phyloP scores from a whole-genome alignment of 2,797 vertebrate genomes.

The Gallirallus australis region DNA sequence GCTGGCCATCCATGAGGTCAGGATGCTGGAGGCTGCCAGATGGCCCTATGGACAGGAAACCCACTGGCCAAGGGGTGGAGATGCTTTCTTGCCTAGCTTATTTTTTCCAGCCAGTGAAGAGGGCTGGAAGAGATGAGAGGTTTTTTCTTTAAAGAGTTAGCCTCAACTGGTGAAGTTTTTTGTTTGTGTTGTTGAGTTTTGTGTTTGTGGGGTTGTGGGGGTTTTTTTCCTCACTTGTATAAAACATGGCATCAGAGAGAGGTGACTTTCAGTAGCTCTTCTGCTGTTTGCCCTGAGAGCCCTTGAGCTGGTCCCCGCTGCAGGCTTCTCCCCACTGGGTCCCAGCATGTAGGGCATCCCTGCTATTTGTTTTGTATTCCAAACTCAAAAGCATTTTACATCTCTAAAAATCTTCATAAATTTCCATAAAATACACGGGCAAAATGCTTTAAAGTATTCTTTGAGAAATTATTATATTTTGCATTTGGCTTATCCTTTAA shows the following conservation, averaged over 20 bases:
- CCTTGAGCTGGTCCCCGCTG: neutral
- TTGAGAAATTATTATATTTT: slow-evolving; percentile 81
- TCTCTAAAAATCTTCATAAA: slow-evolving; percentile 54
- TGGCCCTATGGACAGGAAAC: fast-evolving
- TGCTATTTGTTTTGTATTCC: neutral
- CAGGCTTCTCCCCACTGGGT: fast-evolving
- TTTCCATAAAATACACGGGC: slow-evolving; percentile 70
- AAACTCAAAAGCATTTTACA: slow-evolving; percentile 28
- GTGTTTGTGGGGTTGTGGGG: too few relatives aligned
- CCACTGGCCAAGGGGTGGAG: neutral
- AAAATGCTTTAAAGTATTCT: slow-evolving; percentile 78
- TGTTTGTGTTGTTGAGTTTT: too few relatives aligned
- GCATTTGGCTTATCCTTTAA: slow-evolving; percentile 83
- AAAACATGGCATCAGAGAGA: neutral
- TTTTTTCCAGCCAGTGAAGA: neutral
- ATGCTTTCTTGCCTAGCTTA: neutral
- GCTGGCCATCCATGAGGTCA: fast-evolving
- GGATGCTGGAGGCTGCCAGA: too few relatives aligned
- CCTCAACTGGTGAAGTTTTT: neutral
- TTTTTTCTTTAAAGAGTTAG: neutral
- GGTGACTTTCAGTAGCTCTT: neutral
- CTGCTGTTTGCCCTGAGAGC: neutral
- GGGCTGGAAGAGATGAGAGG: neutral
- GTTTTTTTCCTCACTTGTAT: neutral
- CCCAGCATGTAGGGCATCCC: neutral